A percentile compares a stretch with the other conserved stretches of the same genome.
Evolutionary conservation across 2,888 invertebrate genomes (phyloP).

Genomic region (Ctenicera cuprea): DNA sequence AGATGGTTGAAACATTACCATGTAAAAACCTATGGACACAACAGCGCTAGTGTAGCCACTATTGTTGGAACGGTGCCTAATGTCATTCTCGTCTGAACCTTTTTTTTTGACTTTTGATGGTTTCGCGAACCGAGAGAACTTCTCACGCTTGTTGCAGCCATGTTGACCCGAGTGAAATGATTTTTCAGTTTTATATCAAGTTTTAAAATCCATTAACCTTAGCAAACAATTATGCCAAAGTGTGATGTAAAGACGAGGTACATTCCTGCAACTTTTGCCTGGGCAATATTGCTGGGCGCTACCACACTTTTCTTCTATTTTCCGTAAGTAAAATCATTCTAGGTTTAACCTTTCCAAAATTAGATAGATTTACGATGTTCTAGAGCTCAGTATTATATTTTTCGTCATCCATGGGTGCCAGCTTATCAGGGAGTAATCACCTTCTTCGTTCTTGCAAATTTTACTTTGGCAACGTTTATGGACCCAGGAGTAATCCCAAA

Average conservation of each 20-base stretch:
- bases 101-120: slow-evolving; percentile 47
- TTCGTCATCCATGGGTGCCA: slow-evolving; percentile 91
- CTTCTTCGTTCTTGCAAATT: slow-evolving; percentile 98
- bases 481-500: slow-evolving; percentile 99
- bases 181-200: slow-evolving; percentile 63
- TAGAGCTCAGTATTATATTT: slow-evolving; percentile 92
- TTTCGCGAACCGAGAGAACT: slow-evolving; percentile 47
- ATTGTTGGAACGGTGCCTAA: slow-evolving; percentile 18
- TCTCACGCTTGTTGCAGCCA: slow-evolving; percentile 67
- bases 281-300: slow-evolving; percentile 95
- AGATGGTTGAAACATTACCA: no score
- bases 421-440: slow-evolving; percentile 96
- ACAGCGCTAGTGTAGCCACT: neutral
- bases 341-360: neutral
- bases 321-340: slow-evolving; percentile 86
- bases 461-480: slow-evolving; percentile 99
- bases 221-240: slow-evolving; percentile 87
- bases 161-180: slow-evolving; percentile 70
- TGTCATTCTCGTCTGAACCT: slow-evolving; percentile 26
- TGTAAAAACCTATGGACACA: neutral
- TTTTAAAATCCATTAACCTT: slow-evolving; percentile 62
- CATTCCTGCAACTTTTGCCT: slow-evolving; percentile 98
- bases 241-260: slow-evolving; percentile 97
- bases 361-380: slow-evolving; percentile 32
- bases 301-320: slow-evolving; percentile 97